phyloP scores from a whole-genome alignment of 2,888 invertebrate genomes.

The Chirona hameri region DNA sequence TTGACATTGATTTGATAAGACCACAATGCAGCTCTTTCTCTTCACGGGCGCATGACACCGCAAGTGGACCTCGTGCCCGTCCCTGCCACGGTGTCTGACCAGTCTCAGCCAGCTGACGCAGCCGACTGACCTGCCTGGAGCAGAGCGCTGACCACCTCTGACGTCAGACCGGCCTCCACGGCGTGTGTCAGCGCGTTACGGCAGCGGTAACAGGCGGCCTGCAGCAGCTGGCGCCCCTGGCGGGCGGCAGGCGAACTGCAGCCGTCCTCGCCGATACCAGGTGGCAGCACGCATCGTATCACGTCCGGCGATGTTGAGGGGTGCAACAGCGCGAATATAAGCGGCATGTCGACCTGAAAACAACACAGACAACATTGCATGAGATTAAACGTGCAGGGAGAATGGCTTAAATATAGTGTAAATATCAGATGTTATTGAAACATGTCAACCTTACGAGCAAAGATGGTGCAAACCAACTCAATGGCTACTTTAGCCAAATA shows the following conservation, averaged over 20 bases:
- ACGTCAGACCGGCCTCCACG: slow-evolving; percentile 37
- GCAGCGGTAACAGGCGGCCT: slow-evolving; percentile 34
- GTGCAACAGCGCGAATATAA: slow-evolving; percentile 39
- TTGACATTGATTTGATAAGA: no score
- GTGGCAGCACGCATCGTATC: slow-evolving; percentile 37
- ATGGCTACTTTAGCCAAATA: no score
- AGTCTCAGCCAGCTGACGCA: not conserved
- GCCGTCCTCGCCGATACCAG: not conserved
- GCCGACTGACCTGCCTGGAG: not conserved
- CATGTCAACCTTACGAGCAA: no score
- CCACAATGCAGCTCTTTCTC: no score
- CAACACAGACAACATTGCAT: no score
- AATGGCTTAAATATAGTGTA: no score
- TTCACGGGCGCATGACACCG: no score
- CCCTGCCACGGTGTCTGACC: no score
- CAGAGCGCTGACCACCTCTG: slow-evolving; percentile 25
- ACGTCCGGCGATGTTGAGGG: slow-evolving; percentile 34
- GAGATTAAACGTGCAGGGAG: no score
- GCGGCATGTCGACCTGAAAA: slow-evolving; percentile 40
- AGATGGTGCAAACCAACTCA: no score
- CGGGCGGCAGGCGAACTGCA: slow-evolving; percentile 11
- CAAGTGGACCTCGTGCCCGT: no score
- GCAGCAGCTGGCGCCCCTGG: slow-evolving; percentile 31
- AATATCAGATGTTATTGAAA: no score
- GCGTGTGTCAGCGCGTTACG: slow-evolving; percentile 40